Base-by-base conservation (phyloP, 2,888 invertebrate species). In the Erynnis tages region DNA sequence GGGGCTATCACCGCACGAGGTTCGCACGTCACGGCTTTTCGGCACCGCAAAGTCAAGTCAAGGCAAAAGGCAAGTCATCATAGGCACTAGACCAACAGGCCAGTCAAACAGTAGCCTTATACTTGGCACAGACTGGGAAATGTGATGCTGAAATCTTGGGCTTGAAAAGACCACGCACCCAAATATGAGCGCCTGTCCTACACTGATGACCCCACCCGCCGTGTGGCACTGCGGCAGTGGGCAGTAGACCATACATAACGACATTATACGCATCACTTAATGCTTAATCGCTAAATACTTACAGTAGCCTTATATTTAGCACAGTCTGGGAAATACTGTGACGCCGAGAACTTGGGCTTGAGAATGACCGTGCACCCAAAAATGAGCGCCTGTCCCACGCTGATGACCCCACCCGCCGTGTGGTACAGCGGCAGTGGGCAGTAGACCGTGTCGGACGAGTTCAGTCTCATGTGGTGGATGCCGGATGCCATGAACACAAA, bases 31-130 rank as follows among this genome's bases (percentile, higher is more conserved):
- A n/a, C n/a, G n/a, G n/a, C n/a, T n/a, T n/a, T n/a, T n/a, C n/a
- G n/a, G n/a, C n/a, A n/a, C n/a, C n/a, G n/a, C n/a, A n/a, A n/a
- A n/a, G n/a, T n/a, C n/a, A n/a, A n/a, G n/a, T n/a, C n/a, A n/a
- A n/a, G n/a, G n/a, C n/a, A n/a, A n/a, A n/a, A n/a, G n/a, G n/a
- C n/a, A n/a, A n/a, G n/a, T n/a, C n/a, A n/a, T n/a, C n/a, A n/a
- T n/a, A n/a, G n/a, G n/a, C n/a, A n/a, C n/a, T n/a, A n/a, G n/a
- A n/a, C n/a, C n/a, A n/a, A n/a, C n/a, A n/a, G n/a, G n/a, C n/a
- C n/a, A n/a, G n/a, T n/a, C n/a, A n/a, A n/a, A 98, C 99, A 66
- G 99, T 99, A 71, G 97, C 98, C n/a, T 97, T 94, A 78, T 97
- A 96, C 75, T 96, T 96, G 44, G 93, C 91, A 76, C 98, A 98